Evolutionary conservation across 2,797 vertebrate species (phyloP).

Genomic region (Sebastes dallii): DNA sequence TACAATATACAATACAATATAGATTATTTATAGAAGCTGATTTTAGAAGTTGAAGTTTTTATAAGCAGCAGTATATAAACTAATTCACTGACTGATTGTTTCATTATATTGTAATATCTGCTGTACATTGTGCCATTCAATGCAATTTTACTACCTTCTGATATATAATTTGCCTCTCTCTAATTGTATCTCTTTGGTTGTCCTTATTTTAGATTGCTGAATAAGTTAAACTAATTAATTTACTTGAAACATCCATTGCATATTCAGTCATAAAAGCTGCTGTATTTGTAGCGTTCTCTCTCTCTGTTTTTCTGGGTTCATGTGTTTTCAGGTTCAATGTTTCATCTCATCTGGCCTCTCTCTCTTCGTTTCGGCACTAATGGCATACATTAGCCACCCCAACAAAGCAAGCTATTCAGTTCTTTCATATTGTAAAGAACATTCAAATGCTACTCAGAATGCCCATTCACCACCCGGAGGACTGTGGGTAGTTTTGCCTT

Average conservation of each 20-base stretch:
- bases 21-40: background rate
- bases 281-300: background rate
- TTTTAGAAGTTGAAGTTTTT: background rate
- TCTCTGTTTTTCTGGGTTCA: background rate
- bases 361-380: slow-evolving; percentile 35
- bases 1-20: background rate
- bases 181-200: background rate
- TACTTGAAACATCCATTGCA: background rate
- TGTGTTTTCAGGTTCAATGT: slow-evolving; percentile 5
- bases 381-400: slow-evolving; percentile 30
- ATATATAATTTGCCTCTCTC: background rate
- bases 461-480: background rate
- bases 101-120: background rate
- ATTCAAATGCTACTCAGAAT: background rate
- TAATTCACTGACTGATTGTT: background rate
- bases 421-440: slow-evolving; percentile 9
- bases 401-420: slow-evolving; percentile 21
- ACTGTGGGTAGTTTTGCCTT: background rate
- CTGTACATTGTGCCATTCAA: background rate
- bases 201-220: background rate
- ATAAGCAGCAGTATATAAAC: background rate
- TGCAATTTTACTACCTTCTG: background rate
- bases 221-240: background rate
- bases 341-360: background rate
- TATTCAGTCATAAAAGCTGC: background rate